Conservation (phyloP, 2,113 vertebrate genomes). For the Callionymus lyra region DNA sequence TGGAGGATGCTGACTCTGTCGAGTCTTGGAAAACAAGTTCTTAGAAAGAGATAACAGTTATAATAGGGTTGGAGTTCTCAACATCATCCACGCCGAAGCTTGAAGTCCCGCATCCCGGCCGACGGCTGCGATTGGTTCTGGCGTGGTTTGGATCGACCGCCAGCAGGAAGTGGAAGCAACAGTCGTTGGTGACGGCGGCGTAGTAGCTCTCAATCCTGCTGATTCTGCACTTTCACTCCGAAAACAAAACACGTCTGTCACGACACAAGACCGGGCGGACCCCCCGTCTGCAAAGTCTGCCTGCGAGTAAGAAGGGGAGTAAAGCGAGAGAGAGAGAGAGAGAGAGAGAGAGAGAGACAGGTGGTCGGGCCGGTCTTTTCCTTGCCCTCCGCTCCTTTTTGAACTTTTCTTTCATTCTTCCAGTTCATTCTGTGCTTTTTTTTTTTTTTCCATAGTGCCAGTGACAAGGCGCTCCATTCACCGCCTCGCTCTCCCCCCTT, state of each 20-base stretch:
- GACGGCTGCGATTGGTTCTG: too few relatives aligned
- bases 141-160: too few relatives aligned
- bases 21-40: too few relatives aligned
- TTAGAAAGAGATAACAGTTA: too few relatives aligned
- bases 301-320: slow-evolving; percentile 47
- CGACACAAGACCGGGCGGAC: slow-evolving; percentile 27
- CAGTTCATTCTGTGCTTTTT: slow-evolving; percentile 68
- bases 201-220: slow-evolving; percentile 47
- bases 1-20: too few relatives aligned
- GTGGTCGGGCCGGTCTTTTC: slow-evolving; percentile 64
- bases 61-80: too few relatives aligned
- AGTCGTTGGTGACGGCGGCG: slow-evolving; percentile 4
- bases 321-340: slow-evolving; percentile 34
- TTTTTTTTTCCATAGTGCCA: slow-evolving; percentile 61
- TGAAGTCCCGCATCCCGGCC: too few relatives aligned
- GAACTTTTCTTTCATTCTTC: slow-evolving; percentile 73
- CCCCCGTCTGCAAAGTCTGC: slow-evolving; percentile 32
- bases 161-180: not conserved
- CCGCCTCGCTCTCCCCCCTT: slow-evolving; percentile 64
- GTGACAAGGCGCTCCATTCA: slow-evolving; percentile 72
- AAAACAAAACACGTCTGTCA: slow-evolving; percentile 54
- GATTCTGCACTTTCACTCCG: slow-evolving; percentile 42
- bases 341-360: slow-evolving; percentile 62
- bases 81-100: too few relatives aligned
- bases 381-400: slow-evolving; percentile 68